phyloP scores from a whole-genome alignment of 2,797 vertebrate species.

The Graptemys geographica region DNA sequence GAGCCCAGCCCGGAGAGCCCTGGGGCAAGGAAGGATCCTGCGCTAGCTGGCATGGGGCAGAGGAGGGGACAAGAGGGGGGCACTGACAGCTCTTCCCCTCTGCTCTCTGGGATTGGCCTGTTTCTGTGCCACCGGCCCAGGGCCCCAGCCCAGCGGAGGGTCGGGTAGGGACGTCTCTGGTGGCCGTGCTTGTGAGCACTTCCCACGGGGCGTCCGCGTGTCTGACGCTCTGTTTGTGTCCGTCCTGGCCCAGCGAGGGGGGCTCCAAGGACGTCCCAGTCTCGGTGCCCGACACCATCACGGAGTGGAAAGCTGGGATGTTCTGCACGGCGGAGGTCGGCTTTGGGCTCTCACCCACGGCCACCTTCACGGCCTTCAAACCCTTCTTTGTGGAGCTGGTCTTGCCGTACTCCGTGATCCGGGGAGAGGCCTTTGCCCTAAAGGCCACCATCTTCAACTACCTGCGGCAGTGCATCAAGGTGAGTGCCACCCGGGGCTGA shows the following conservation, averaged over 20 bases:
- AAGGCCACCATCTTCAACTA: conserved; percentile 88
- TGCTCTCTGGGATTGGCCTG: no score
- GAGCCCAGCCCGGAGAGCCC: no score
- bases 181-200: no score
- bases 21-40: no score
- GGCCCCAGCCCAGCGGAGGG: no score
- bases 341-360: conserved; percentile 82
- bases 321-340: conserved; percentile 67
- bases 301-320: conserved; percentile 50
- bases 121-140: no score
- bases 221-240: background rate
- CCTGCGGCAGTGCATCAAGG: conserved; percentile 85
- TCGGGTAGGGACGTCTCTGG: background rate
- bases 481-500: conserved; percentile 17
- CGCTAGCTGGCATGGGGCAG: no score
- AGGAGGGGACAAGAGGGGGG: no score
- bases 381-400: conserved; percentile 87
- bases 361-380: conserved; percentile 82
- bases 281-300: conserved; percentile 51
- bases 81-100: no score
- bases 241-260: background rate
- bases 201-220: no score
- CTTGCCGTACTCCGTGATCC: conserved; percentile 84
- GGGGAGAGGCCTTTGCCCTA: conserved; percentile 85
- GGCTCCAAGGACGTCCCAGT: background rate